Percentiles rank a stretch among this genome's conserved stretches.
These are phyloP conservation scores for Trichopoda pennipes DNA, from an alignment of 2,888 invertebrate genomes.

Conservation along the genomic window DNA sequence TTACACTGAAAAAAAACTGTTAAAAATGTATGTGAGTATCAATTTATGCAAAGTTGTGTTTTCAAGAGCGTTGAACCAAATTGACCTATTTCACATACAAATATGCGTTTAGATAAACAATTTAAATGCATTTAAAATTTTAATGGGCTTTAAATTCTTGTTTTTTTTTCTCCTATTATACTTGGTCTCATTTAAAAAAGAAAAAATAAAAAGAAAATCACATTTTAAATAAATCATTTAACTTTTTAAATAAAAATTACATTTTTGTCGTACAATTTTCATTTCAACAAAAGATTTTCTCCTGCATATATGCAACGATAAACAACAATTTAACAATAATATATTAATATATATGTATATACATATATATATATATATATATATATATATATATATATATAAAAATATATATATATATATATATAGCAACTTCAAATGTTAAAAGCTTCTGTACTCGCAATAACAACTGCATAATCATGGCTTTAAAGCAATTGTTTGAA, in stretches of 20 bases:
- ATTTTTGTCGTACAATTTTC: slow-evolving; percentile 44
- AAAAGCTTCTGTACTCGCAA: slow-evolving; percentile 57
- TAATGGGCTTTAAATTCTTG: slow-evolving; percentile 18
- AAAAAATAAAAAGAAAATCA: background rate
- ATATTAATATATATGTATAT: slow-evolving; percentile 23
- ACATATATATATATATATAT: slow-evolving; percentile 4
- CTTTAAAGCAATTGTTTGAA: slow-evolving; percentile 48
- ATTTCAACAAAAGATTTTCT: slow-evolving; percentile 48
- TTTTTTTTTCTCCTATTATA: slow-evolving; percentile 17
- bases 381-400: slow-evolving; percentile 38
- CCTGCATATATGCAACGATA: slow-evolving; percentile 16
- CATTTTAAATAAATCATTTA: slow-evolving; percentile 2
- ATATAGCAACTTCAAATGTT: slow-evolving; percentile 57
- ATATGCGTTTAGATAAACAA: background rate
- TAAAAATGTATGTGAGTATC: background rate
- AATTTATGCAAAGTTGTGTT: background rate
- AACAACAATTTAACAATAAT: slow-evolving; percentile 36
- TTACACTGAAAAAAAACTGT: background rate
- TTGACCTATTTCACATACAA: slow-evolving; percentile 38
- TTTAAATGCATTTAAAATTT: background rate
- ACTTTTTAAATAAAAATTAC: slow-evolving; percentile 19
- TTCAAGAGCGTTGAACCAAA: slow-evolving; percentile 38
- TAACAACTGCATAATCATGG: slow-evolving; percentile 38
- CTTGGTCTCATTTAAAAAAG: background rate
- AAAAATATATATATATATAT: background rate